Percentiles rank a stretch among this genome's conserved stretches.
phyloP scores from a whole-genome alignment of 2,888 invertebrate genomes.

The Scrobipalpa atriplicella region DNA sequence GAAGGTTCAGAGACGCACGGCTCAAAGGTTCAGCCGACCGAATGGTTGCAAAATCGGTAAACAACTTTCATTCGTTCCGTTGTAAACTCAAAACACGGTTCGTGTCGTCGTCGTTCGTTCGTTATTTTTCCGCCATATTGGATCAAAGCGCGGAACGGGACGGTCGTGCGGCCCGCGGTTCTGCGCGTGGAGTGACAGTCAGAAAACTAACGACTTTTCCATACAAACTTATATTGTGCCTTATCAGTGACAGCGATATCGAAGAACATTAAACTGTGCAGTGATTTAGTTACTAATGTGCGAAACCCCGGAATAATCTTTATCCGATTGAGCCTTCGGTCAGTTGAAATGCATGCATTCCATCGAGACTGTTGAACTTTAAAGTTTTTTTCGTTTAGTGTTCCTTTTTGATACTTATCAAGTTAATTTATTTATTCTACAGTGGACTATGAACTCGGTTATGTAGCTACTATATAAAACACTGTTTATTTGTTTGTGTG shows the following conservation, averaged over 20 bases:
- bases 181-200: constrained; percentile 68
- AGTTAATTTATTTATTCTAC: constrained; percentile 54
- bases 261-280: constrained; percentile 51
- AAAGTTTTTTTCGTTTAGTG: constrained; percentile 65
- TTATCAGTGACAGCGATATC: constrained; percentile 44
- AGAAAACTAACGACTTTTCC: constrained; percentile 56
- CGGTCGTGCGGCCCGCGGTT: constrained; percentile 54
- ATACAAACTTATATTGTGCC: constrained; percentile 53
- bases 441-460: constrained; percentile 51
- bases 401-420: constrained; percentile 73
- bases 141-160: constrained; percentile 53
- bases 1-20: background rate
- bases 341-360: constrained; percentile 79
- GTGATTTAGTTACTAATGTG: constrained; percentile 44
- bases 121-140: constrained; percentile 68
- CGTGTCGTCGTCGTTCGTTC: constrained; percentile 43
- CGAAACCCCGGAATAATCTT: constrained; percentile 34
- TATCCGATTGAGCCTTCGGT: constrained; percentile 52
- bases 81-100: constrained; percentile 35
- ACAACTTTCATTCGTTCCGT: constrained; percentile 30
- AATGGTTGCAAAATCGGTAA: constrained; percentile 22
- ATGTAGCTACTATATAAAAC: constrained; percentile 41
- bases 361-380: constrained; percentile 78
- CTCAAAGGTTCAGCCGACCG: constrained; percentile 4
- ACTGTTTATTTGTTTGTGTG: constrained; percentile 43